Conservation (phyloP, 1,140 invertebrate genomes). For the Meloidogyne chitwoodi region DNA sequence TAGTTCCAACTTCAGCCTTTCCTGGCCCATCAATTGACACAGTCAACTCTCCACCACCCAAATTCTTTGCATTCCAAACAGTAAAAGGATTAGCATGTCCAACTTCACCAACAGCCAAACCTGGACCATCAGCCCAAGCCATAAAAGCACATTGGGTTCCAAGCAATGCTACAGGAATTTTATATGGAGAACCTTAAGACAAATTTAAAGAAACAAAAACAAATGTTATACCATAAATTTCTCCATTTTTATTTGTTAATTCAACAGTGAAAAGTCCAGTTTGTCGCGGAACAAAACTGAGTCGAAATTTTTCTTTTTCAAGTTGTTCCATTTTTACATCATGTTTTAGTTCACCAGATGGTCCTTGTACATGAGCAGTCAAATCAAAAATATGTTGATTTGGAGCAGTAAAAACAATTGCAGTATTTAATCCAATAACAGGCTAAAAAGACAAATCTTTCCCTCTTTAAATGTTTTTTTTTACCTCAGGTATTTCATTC, state of each 20-base stretch:
- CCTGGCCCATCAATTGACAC: slow-evolving; percentile 32
- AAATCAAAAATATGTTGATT: neutral
- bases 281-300: slow-evolving; percentile 23
- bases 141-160: slow-evolving; percentile 21
- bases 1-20: slow-evolving; percentile 22
- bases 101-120: slow-evolving; percentile 22
- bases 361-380: neutral
- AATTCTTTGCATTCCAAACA: slow-evolving; percentile 13
- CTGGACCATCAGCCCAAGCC: slow-evolving; percentile 20
- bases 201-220: slow-evolving; percentile 5
- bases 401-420: neutral
- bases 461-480: no score
- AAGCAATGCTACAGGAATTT: slow-evolving; percentile 26
- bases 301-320: slow-evolving; percentile 19
- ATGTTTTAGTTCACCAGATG: slow-evolving; percentile 12
- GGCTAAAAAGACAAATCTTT: neutral
- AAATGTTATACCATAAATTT: slow-evolving; percentile 21
- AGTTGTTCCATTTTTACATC: slow-evolving; percentile 2
- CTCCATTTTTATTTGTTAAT: slow-evolving; percentile 16
- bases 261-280: slow-evolving; percentile 26
- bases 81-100: slow-evolving; percentile 17
- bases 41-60: slow-evolving; percentile 20
- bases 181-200: slow-evolving; percentile 29
- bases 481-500: neutral
- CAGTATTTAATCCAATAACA: neutral